Conservation (phyloP, 2,888 invertebrate genomes). For the Baccha elongata region DNA sequence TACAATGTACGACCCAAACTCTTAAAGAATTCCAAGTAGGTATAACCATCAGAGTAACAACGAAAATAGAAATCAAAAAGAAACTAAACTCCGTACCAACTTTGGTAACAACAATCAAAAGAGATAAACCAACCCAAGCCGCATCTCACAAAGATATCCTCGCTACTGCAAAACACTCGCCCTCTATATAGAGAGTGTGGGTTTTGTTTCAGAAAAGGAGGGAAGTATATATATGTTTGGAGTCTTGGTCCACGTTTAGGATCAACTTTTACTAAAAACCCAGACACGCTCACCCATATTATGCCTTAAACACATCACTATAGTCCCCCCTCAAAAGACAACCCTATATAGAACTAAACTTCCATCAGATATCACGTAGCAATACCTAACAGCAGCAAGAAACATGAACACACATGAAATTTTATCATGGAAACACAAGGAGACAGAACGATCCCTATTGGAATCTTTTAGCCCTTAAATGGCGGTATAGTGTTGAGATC, state of each 20-base stretch:
- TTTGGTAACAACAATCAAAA: conserved; percentile 57
- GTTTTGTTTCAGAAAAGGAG: conserved; percentile 9
- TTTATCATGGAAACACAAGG: conserved; percentile 33
- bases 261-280: conserved; percentile 49
- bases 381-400: conserved; percentile 3
- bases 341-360: conserved; percentile 56
- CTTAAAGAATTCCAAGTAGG: conserved; percentile 16
- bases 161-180: neutral
- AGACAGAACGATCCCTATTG: conserved; percentile 40
- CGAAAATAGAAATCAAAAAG: conserved; percentile 20
- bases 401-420: conserved; percentile 48
- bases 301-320: neutral
- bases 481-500: conserved; percentile 53
- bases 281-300: conserved; percentile 37
- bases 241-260: conserved; percentile 31
- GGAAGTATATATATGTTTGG: conserved; percentile 17
- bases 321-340: neutral
- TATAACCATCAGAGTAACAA: neutral
- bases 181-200: neutral
- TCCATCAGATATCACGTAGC: conserved; percentile 63
- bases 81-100: conserved; percentile 34
- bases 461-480: conserved; percentile 50
- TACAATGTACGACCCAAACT: conserved; percentile 15
- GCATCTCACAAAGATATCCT: conserved; percentile 39
- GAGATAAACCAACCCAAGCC: conserved; percentile 51